Percentiles rank a stretch among this genome's conserved stretches.
Conservation (phyloP, 1,140 invertebrate genomes). For the Hormaphis cornu region DNA sequence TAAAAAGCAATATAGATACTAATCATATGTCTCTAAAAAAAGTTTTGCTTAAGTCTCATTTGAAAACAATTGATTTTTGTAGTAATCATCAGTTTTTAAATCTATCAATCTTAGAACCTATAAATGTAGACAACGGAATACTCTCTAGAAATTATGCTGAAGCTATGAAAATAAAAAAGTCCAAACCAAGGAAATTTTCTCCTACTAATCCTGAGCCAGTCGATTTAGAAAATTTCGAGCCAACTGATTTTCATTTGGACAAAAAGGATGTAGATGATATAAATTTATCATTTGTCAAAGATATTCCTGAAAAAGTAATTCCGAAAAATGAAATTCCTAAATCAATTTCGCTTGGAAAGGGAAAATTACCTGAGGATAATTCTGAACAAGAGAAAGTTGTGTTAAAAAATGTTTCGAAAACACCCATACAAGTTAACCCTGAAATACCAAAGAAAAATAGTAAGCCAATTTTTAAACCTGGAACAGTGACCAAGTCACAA, state of each 20-base stretch:
- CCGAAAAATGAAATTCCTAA: constrained; percentile 26
- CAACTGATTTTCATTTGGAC: constrained; percentile 37
- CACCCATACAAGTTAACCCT: constrained; percentile 35
- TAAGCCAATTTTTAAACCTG: constrained; percentile 37
- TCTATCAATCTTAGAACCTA: not conserved
- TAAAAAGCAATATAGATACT: constrained; percentile 45
- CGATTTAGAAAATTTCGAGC: constrained; percentile 50
- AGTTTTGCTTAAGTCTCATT: constrained; percentile 55
- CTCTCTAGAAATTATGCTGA: constrained; percentile 60
- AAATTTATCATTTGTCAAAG: not conserved
- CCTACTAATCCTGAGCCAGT: constrained; percentile 38
- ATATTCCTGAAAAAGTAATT: constrained; percentile 12
- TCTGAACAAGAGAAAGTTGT: constrained; percentile 37
- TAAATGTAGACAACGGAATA: constrained; percentile 50
- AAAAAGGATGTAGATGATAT: constrained; percentile 41
- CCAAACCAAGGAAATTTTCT: constrained; percentile 44
- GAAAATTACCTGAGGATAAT: constrained; percentile 37
- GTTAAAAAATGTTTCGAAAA: constrained; percentile 36
- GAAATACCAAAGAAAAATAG: constrained; percentile 38
- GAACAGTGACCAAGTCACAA: constrained; percentile 38
- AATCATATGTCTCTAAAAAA: constrained; percentile 49
- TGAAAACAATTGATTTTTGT: constrained; percentile 45
- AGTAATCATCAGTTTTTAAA: constrained; percentile 40
- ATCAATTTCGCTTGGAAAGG: constrained; percentile 39
- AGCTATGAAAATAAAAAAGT: constrained; percentile 52